Percentiles rank a stretch among this genome's conserved stretches.
Evolutionary conservation across 2,888 invertebrate species (phyloP).

Genomic region (Drosophila phalerata): DNA sequence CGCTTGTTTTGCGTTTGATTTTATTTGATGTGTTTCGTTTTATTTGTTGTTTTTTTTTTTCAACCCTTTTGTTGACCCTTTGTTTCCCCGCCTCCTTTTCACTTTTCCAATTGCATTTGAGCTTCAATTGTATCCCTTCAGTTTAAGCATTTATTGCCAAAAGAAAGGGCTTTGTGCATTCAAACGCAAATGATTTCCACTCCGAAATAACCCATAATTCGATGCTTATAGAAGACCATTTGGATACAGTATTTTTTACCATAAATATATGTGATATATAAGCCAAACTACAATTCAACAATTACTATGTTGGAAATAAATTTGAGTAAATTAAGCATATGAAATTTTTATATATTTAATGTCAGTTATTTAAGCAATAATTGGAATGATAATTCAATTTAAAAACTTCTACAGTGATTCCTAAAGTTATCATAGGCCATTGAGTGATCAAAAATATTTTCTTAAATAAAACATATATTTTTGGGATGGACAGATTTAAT

Average conservation of each 20-base stretch:
- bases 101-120: slow-evolving; percentile 60
- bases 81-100: slow-evolving; percentile 29
- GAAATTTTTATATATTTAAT: too few species aligned
- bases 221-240: background rate
- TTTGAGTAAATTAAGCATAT: too few species aligned
- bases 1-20: slow-evolving; percentile 80
- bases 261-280: background rate
- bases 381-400: too few species aligned
- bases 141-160: slow-evolving; percentile 13
- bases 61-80: slow-evolving; percentile 43
- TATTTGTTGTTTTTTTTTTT: slow-evolving; percentile 36
- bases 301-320: too few species aligned
- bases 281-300: background rate
- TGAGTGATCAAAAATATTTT: too few species aligned
- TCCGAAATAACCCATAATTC: slow-evolving; percentile 24
- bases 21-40: slow-evolving; percentile 72
- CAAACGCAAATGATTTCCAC: slow-evolving; percentile 61
- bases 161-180: slow-evolving; percentile 42
- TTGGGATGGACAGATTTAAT: too few species aligned
- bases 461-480: too few species aligned
- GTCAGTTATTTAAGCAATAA: too few species aligned
- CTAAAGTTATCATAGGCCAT: too few species aligned
- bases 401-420: too few species aligned
- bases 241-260: background rate
- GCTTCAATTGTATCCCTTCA: slow-evolving; percentile 40